Conservation (phyloP, 2,888 invertebrate species). For the Lacanobia wlatinum region DNA sequence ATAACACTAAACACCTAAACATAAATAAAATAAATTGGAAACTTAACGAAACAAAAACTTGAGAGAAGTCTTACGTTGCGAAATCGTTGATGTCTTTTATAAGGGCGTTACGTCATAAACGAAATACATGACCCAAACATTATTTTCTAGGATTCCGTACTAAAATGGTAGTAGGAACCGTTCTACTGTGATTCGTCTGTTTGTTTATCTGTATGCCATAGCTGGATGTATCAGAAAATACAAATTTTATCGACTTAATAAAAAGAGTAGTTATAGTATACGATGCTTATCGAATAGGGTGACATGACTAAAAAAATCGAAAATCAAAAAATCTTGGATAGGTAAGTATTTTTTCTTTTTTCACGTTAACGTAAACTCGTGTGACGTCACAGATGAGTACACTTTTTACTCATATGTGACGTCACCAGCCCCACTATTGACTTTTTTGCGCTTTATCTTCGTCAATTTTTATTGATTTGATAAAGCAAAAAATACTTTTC, state of each 20-base stretch:
- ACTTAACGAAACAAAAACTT: background rate
- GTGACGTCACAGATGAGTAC: too few relatives aligned
- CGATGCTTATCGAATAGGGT: background rate
- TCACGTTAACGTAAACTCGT: too few relatives aligned
- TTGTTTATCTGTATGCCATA: background rate
- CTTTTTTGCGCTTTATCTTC: too few relatives aligned
- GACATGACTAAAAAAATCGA: too few relatives aligned
- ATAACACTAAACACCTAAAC: background rate
- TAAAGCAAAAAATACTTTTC: too few relatives aligned
- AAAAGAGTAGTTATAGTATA: too few relatives aligned
- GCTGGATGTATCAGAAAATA: background rate
- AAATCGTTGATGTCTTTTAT: constrained; percentile 80
- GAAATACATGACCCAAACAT: constrained; percentile 3
- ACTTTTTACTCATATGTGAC: too few relatives aligned
- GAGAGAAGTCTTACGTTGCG: constrained; percentile 23
- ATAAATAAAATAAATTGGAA: constrained; percentile 1
- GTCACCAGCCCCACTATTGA: too few relatives aligned
- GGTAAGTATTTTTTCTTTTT: too few relatives aligned
- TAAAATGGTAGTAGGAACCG: background rate
- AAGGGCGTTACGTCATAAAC: constrained; percentile 45
- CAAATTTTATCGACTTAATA: background rate
- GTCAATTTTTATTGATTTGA: too few relatives aligned
- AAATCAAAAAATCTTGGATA: too few relatives aligned
- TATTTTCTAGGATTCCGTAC: background rate
- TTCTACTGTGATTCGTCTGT: background rate